phyloP scores from a whole-genome alignment of 1,140 invertebrate genomes.

The Ptiloglossa arizonensis region DNA sequence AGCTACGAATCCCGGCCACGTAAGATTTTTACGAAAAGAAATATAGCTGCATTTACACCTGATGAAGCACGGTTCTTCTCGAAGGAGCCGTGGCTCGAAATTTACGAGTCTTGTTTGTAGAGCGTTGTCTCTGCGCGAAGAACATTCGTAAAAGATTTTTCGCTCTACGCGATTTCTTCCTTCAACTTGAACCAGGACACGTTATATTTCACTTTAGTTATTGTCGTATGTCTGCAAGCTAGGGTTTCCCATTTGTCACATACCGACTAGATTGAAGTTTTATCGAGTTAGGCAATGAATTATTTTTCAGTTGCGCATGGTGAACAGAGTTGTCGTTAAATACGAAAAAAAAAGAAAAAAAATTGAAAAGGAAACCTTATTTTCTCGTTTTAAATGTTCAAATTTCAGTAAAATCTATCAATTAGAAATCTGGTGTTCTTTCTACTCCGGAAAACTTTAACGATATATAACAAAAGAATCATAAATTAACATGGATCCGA shows the following conservation, averaged over 20 bases:
- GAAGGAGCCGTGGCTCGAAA: conserved; percentile 39
- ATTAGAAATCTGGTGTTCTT: no score
- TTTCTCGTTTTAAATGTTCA: no score
- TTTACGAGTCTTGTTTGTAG: conserved; percentile 72
- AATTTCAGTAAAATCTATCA: no score
- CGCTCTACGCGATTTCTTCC: background rate
- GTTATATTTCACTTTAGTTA: conserved; percentile 13
- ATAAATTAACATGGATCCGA: no score
- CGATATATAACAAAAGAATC: no score
- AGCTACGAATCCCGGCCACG: background rate
- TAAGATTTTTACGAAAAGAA: conserved; percentile 34
- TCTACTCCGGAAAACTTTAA: no score
- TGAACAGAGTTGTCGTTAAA: background rate
- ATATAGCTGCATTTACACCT: conserved; percentile 60
- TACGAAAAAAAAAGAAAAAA: no score
- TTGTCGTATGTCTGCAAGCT: no score
- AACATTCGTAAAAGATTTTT: conserved; percentile 43
- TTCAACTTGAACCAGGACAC: background rate
- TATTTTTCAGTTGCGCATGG: background rate
- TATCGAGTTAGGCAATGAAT: background rate
- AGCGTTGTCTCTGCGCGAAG: conserved; percentile 41
- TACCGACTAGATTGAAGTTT: background rate
- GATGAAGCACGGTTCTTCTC: conserved; percentile 55
- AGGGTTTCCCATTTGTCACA: background rate
- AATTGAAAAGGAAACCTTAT: no score